Evolutionary conservation across 2,113 vertebrate genomes (phyloP).

Genomic region (Pygoscelis adeliae): DNA sequence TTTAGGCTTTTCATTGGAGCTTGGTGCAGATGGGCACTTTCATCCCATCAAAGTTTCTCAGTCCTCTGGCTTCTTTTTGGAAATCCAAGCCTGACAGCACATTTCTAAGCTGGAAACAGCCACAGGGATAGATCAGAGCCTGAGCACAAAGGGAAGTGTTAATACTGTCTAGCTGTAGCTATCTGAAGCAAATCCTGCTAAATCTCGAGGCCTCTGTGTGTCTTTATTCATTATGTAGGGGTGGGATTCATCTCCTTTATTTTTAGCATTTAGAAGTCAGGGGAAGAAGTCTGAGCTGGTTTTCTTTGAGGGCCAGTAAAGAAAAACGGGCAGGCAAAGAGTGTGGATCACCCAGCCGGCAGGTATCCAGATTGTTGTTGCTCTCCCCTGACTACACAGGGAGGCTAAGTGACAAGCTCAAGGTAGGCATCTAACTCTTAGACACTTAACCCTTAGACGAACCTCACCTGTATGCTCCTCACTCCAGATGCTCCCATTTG

Average conservation of each 20-base stretch:
- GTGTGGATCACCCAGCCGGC: neutral
- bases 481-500: neutral
- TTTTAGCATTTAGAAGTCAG: neutral
- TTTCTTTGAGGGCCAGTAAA: neutral
- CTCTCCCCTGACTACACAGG: neutral
- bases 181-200: neutral
- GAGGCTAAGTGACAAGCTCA: neutral
- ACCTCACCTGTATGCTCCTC: neutral
- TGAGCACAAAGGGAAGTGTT: neutral
- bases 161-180: neutral
- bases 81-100: neutral
- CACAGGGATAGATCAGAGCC: neutral
- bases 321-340: neutral
- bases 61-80: neutral
- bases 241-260: neutral
- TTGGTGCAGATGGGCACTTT: neutral
- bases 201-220: neutral
- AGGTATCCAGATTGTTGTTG: neutral
- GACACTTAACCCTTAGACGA: neutral
- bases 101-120: neutral
- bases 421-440: neutral
- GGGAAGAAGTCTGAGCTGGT: neutral
- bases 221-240: neutral
- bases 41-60: neutral
- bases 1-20: neutral